Evolutionary conservation across 1,140 invertebrate species (phyloP), one percentile per base, ranked within the genome.

Genomic region (Leptestheria dahalacensis): DNA sequence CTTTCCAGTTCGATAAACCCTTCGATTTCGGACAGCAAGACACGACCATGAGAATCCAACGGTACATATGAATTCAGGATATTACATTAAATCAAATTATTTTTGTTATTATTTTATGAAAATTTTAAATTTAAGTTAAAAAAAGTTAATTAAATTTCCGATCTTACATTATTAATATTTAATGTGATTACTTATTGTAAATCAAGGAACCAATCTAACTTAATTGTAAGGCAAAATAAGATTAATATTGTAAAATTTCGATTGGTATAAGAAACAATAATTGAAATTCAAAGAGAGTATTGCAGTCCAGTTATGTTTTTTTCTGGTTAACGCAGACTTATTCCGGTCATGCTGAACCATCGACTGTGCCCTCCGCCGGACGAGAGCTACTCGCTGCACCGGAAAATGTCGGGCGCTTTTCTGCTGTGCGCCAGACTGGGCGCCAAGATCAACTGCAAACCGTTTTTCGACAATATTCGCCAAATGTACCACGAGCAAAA

Each of bases 391-490:
- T 98, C 95, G 0, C 75, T 99, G 2, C 96, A 99, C 71, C 78
- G 97, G 59, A 99, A 99, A 78, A 78, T 99, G 60, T 96, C 97
- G 0, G 97, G 97, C 0, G 83, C 96, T 3, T 99, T 98, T 75
- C 74, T 99, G 28, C 73, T 99, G 0, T 98, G 92, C 69, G 79
- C 91, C 0, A 96, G 97, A 71, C 74, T 99, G 9, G 82, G 86
- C 68, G 83, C 91, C 2, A 80, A 81, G 66, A 81, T 99, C 61
- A 81, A 87, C 62, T 97, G 94, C 72, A 79, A 85, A 41, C 77
- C 81, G 51, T 80, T 97, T 71, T 98, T 97, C 74, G 79, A 86
- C 21, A 79, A 90, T 18, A 80, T 92, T 52, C 84, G 87, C 62
- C 67, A 75, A 18, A 78, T 82, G 64, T 86, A 87, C 68, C 75